Conservation (phyloP, 2,888 invertebrate genomes). For the Rapana venosa region DNA sequence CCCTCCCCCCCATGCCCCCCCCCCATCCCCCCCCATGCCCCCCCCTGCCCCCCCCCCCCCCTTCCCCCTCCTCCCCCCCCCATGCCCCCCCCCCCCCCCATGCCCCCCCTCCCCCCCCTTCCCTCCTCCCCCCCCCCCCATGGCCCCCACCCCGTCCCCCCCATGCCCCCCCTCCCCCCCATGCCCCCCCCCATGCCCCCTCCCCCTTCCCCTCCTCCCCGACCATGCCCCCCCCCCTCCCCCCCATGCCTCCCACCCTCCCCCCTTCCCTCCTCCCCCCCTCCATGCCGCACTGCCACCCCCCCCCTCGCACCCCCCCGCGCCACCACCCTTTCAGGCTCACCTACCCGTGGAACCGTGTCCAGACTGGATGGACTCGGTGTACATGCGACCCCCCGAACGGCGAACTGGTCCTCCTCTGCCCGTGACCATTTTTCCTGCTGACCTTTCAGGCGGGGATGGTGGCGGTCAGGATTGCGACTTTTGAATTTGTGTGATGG, state of each 20-base stretch:
- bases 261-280: too few species aligned
- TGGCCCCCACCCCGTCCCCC: neutral
- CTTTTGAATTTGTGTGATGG: conserved; percentile 62
- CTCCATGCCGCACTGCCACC: neutral
- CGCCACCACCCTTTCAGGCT: neutral
- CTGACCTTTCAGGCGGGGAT: conserved; percentile 64
- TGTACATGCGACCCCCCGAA: conserved; percentile 66
- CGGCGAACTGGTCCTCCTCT: conserved; percentile 52
- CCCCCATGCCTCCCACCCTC: too few species aligned
- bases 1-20: neutral
- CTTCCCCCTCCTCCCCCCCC: too few species aligned
- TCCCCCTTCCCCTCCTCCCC: too few species aligned
- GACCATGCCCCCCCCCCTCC: too few species aligned
- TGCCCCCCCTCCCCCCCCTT: too few species aligned
- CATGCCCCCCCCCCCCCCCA: too few species aligned
- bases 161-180: too few species aligned
- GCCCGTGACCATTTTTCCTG: conserved; percentile 57
- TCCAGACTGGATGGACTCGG: conserved; percentile 67
- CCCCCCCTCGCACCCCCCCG: neutral
- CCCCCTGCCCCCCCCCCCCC: too few species aligned
- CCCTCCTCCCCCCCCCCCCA: neutral
- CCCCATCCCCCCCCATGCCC: neutral
- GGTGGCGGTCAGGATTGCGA: conserved; percentile 67
- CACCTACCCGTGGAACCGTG: conserved; percentile 54
- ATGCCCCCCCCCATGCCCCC: too few species aligned